Base-by-base conservation (phyloP, 2,888 invertebrate species). In the Lasioglossum malachurum region DNA sequence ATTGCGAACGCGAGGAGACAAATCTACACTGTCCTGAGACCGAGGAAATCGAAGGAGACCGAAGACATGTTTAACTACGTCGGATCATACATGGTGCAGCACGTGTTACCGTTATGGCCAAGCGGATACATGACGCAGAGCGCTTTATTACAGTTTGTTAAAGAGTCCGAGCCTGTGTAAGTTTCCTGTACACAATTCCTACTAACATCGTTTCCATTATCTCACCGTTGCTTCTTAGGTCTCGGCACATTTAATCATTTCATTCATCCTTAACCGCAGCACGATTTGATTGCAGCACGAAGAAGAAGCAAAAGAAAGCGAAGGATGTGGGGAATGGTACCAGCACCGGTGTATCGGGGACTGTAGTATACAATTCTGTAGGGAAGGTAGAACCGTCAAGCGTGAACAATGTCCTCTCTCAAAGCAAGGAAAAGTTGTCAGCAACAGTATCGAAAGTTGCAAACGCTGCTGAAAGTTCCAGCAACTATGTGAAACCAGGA, bases 41-140 rank as follows among this genome's bases (percentile, higher is more conserved):
- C 95, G 44, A 94, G 96, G 60, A 95, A 95, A 87, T 95, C 95
- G 84, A 95, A 64, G 64, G 64, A 64, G 19, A 64, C 64, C 16
- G 64, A 64, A 31, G 64, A 94, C 53, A 93, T 95, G 74, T 96
- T 96, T 82, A 96, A 96, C 57, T 96, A 96, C 79, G 96, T 97
- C 2, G 96, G 96, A 67, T 92, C 94, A 0, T 96, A 97, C 93
- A 95, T 97, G 71, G 96, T 96, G 77, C 93, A 94, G 64, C 96
- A 97, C 82, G 96, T 97, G n/a, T 95, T 97, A 94, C 96, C 96
- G 19, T 95, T 97, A 53, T 97, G 97, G 97, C 97, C 97, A 5
- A 94, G 95, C 74, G 97, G 97, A 31, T 97, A 97, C 96, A 97
- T 97, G 93, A 95, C 96, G 87, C 96, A 96, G 93, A 96, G 96